phyloP scores from a whole-genome alignment of 2,797 vertebrate genomes.

The Synaphobranchus kaupii region DNA sequence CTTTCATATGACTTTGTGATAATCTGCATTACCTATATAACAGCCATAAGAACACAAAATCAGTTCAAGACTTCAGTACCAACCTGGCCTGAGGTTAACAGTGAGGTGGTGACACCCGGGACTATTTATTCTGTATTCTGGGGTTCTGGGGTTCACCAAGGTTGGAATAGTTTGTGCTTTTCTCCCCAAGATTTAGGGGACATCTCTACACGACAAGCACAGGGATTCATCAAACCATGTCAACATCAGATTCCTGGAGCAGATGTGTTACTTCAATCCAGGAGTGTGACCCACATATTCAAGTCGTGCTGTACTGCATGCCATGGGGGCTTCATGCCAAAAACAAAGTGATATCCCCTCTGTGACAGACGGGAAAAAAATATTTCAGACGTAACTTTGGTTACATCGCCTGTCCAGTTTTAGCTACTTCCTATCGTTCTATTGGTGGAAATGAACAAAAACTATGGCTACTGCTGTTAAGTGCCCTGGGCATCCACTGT shows the following conservation, averaged over 20 bases:
- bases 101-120: neutral
- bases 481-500: neutral
- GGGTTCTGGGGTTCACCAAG: neutral
- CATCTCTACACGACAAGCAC: slow-evolving; percentile 15
- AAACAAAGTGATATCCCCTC: too few relatives aligned
- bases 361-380: too few relatives aligned
- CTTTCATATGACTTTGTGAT: neutral
- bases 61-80: neutral
- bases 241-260: slow-evolving; percentile 39
- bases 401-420: too few relatives aligned
- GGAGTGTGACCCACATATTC: slow-evolving; percentile 35
- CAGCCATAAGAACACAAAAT: neutral
- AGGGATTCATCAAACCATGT: slow-evolving; percentile 45
- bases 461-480: neutral
- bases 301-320: neutral
- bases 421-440: too few relatives aligned
- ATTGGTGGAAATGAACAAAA: too few relatives aligned
- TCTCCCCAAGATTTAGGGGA: slow-evolving; percentile 32
- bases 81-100: neutral
- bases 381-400: too few relatives aligned
- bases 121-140: neutral
- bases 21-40: neutral
- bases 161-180: slow-evolving; percentile 13
- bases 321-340: too few relatives aligned
- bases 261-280: slow-evolving; percentile 40